A percentile compares a stretch with the other conserved stretches of the same genome.
Conservation (phyloP, 2,888 invertebrate genomes). For the Oithona nana region DNA sequence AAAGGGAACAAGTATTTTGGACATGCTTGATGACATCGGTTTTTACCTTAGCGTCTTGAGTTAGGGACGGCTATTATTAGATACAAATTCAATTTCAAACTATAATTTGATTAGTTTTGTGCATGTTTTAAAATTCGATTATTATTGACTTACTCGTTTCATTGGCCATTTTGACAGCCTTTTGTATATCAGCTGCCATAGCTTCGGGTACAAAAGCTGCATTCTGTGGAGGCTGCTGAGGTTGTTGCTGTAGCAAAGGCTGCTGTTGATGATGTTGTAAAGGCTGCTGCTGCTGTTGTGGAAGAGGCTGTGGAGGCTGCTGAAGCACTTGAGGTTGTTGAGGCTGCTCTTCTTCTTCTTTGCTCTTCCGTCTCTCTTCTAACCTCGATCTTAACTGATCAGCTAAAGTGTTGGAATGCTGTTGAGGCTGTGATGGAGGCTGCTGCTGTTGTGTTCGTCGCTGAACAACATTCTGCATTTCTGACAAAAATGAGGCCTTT, state of each 20-base stretch:
- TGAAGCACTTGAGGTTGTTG: not conserved
- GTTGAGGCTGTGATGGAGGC: no score
- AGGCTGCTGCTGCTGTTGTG: not conserved
- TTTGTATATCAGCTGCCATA: slow-evolving; percentile 65
- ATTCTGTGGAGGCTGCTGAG: slow-evolving; percentile 23
- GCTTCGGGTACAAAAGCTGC: slow-evolving; percentile 55
- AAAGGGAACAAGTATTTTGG: no score
- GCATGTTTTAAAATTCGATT: no score
- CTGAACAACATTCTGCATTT: not conserved
- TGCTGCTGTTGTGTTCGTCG: not conserved
- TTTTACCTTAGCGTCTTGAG: no score
- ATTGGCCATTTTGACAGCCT: slow-evolving; percentile 70
- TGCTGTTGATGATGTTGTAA: no score
- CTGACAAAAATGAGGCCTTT: not conserved
- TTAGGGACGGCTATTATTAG: no score
- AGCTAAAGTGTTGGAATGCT: slow-evolving; percentile 8
- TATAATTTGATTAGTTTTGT: no score
- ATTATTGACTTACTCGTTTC: slow-evolving; percentile 52
- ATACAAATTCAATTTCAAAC: no score
- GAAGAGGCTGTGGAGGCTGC: not conserved
- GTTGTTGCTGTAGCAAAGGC: not conserved
- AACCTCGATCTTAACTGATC: slow-evolving; percentile 7
- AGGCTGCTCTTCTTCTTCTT: not conserved
- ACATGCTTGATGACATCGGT: no score
- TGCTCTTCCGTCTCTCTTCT: slow-evolving; percentile 9